phyloP scores from a whole-genome alignment of 2,797 vertebrate genomes.

The Scyliorhinus canicula region DNA sequence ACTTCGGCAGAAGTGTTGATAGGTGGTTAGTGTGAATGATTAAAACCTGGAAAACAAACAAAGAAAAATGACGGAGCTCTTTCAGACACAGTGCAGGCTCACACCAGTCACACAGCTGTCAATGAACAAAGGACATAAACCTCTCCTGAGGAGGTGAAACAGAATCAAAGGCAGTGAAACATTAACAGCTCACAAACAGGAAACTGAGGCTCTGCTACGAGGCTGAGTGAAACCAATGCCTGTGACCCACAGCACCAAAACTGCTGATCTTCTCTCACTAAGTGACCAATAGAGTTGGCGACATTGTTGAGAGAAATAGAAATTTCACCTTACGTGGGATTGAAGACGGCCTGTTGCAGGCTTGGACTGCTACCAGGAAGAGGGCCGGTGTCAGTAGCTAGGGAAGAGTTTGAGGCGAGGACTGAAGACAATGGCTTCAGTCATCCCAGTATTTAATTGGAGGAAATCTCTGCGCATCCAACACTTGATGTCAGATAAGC shows the following conservation, averaged over 20 bases:
- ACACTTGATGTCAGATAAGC: too few species aligned
- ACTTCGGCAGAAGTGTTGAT: conserved; percentile 73
- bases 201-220: too few species aligned
- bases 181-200: neutral
- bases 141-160: neutral
- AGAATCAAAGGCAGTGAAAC: neutral
- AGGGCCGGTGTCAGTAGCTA: too few species aligned
- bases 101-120: neutral
- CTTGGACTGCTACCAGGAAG: too few species aligned
- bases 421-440: too few species aligned
- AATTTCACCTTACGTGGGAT: neutral
- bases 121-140: neutral
- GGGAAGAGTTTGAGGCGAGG: too few species aligned
- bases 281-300: neutral
- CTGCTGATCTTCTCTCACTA: neutral
- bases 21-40: conserved; percentile 82
- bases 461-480: too few species aligned
- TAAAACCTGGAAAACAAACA: conserved; percentile 65
- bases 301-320: neutral
- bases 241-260: neutral
- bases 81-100: neutral
- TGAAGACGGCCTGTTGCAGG: too few species aligned
- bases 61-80: neutral
- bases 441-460: too few species aligned
- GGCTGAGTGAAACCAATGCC: neutral